phyloP scores from a whole-genome alignment of 1,140 invertebrate species.

The Plutomurus gul region DNA sequence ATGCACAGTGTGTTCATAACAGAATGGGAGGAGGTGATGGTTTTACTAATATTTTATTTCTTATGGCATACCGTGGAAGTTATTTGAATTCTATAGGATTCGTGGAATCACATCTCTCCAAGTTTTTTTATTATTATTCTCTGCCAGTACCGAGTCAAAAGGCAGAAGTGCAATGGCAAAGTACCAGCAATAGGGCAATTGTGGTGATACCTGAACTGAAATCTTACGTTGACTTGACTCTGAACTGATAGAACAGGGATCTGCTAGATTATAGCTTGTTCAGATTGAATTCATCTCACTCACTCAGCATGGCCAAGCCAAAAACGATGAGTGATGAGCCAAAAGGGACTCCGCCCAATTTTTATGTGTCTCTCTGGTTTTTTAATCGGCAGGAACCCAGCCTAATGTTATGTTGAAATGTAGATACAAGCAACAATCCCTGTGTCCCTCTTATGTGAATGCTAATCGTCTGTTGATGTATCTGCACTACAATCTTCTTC shows the following conservation, averaged over 20 bases:
- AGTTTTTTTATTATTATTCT: not conserved
- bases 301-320: constrained; percentile 14
- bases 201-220: too few species aligned
- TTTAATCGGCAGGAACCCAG: not conserved
- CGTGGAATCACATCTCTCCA: not conserved
- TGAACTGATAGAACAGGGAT: too few species aligned
- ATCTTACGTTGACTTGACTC: not conserved
- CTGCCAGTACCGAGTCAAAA: not conserved
- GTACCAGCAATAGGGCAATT: too few species aligned
- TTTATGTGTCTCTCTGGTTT: constrained; percentile 34
- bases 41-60: not conserved
- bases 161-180: not conserved
- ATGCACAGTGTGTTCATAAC: not conserved
- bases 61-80: not conserved
- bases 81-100: not conserved
- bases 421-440: too few species aligned
- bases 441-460: constrained; percentile 1
- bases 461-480: constrained; percentile 3
- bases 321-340: constrained; percentile 37
- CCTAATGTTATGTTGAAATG: not conserved
- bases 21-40: not conserved
- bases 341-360: constrained; percentile 32
- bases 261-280: not conserved
- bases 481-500: not conserved
- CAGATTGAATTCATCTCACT: constrained; percentile 1